A percentile compares a stretch with the other conserved stretches of the same genome.
These are phyloP conservation scores for Podiceps cristatus DNA, from an alignment of 2,113 vertebrate species.

Conservation along the genomic window DNA sequence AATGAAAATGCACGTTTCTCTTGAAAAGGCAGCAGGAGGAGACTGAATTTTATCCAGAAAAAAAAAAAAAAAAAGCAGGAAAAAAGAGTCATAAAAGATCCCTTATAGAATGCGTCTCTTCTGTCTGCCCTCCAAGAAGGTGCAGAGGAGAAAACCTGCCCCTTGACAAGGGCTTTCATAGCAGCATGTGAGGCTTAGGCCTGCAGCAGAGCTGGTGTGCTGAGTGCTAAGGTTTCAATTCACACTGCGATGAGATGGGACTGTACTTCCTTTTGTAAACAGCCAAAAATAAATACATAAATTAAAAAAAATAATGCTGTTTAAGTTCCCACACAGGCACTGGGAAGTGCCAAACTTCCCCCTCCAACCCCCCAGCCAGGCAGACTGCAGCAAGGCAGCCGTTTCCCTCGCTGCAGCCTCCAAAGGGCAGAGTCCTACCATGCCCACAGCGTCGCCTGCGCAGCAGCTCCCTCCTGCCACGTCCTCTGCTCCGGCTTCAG, in stretches of 20 bases:
- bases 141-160: neutral
- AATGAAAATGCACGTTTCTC: neutral
- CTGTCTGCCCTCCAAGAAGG: neutral
- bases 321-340: slow-evolving; percentile 39
- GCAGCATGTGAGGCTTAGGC: neutral
- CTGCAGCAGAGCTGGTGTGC: neutral
- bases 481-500: neutral
- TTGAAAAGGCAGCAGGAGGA: neutral
- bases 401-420: neutral
- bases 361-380: neutral
- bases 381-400: neutral
- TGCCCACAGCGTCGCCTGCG: rapidly evolving
- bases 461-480: neutral
- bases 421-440: neutral
- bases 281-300: slow-evolving; percentile 40
- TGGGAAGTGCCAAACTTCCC: slow-evolving; percentile 37
- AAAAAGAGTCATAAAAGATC: neutral
- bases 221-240: neutral
- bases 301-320: neutral
- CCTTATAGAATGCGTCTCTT: neutral
- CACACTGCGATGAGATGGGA: neutral
- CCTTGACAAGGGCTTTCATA: neutral
- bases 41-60: neutral
- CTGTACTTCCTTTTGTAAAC: slow-evolving; percentile 1
- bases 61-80: neutral